phyloP scores from a whole-genome alignment of 2,797 vertebrate species.

The Ciconia nigra region DNA sequence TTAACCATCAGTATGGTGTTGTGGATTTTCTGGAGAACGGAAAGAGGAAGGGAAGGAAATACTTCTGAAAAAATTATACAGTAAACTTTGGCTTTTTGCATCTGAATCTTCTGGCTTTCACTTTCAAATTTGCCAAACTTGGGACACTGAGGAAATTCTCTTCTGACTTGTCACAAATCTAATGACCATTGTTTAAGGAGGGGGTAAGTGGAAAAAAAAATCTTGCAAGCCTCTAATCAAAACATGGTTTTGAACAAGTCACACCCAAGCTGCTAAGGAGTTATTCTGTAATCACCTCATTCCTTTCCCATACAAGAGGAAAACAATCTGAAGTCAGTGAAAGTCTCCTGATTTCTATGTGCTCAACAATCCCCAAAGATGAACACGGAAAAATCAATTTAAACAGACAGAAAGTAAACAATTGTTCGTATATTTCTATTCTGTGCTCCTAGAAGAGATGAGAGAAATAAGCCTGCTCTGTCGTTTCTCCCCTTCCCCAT shows the following conservation, averaged over 20 bases:
- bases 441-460: not conserved
- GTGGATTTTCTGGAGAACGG: not conserved
- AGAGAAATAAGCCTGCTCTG: not conserved
- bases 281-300: constrained; percentile 26
- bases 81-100: not conserved
- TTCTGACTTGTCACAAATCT: not conserved
- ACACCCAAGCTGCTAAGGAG: constrained; percentile 25
- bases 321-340: constrained; percentile 17
- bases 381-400: not conserved
- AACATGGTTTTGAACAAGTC: not conserved
- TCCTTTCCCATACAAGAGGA: not conserved
- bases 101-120: not conserved
- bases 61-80: not conserved
- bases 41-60: not conserved
- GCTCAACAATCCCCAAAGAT: not conserved
- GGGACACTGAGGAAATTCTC: not conserved
- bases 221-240: not conserved
- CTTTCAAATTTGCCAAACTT: not conserved
- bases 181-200: not conserved
- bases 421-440: not conserved
- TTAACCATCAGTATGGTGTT: not conserved
- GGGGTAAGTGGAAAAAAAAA: not conserved
- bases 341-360: not conserved
- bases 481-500: not conserved
- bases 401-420: not conserved